Base-by-base conservation (phyloP, 2,888 invertebrate species). In the Himalopsyche tibetana region DNA sequence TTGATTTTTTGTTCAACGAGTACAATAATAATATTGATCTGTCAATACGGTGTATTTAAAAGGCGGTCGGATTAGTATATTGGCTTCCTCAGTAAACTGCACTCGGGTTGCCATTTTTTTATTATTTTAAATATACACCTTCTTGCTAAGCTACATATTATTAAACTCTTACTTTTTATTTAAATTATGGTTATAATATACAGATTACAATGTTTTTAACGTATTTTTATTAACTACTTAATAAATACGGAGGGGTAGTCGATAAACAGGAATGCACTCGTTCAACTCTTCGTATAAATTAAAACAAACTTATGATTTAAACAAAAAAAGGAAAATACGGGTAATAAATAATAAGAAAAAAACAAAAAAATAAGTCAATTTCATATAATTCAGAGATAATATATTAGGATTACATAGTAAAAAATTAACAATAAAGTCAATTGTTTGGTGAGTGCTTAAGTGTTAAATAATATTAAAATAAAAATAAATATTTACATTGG, bases 301-400 rank as follows among this genome's bases (percentile, higher is more conserved):
- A 85, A 79, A 56, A 55, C 92, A 91, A 90, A 88, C 89, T 90
- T 91, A 89, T 86, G 51, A 15, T 15, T 12, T 51, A 15, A 15
- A 15, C 6, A 45, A 51, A 51, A 51, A 51, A 15, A 51, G 51
- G 12, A 15, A 51, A 51, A 51, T 51, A 63, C 63, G 90, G 89
- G 89, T 40, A 91, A 91, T 91, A 90, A 83, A 15, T 4, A 89
- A 55, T 79, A 87, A 90, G 90, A 91, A 91, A 90, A 89, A 91
- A 91, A 92, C 92, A 92, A 92, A 92, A 90, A 91, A 93, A 92
- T 84, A 88, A 91, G 74, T 74, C 28, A 92, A 91, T 92, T 82
- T 86, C 81, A 69, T 87, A 87, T 87, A 87, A 87, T 87, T 87
- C 87, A 87, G 74, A 83, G 81, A 82, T 45, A 82, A 87, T 87